A percentile compares a stretch with the other conserved stretches of the same genome.
Evolutionary conservation across 2,888 invertebrate species (phyloP).

Genomic region (Stegophylla sp.): DNA sequence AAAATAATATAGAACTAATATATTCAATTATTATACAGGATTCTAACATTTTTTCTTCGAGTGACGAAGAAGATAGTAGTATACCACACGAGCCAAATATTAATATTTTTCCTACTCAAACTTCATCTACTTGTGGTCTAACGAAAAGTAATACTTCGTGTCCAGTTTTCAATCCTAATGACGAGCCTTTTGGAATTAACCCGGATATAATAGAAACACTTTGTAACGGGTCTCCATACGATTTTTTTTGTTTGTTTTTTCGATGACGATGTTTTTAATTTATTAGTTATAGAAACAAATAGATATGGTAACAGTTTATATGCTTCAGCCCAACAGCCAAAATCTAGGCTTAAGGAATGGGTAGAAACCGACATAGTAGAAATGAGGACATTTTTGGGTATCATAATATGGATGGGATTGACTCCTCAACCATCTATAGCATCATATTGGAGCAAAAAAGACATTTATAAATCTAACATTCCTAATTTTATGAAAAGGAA

Average conservation of each 20-base stretch:
- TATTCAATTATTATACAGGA: background rate
- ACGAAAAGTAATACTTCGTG: background rate
- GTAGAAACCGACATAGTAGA: background rate
- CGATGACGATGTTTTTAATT: conserved; percentile 15
- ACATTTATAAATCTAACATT: background rate
- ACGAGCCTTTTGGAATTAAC: conserved; percentile 7
- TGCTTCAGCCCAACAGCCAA: background rate
- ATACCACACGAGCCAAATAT: conserved; percentile 6
- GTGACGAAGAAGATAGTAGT: conserved; percentile 7
- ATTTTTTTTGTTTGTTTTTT: conserved; percentile 25
- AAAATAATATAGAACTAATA: background rate
- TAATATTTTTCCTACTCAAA: conserved; percentile 13
- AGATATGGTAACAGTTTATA: background rate
- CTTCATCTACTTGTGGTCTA: conserved; percentile 1
- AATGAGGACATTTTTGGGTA: background rate
- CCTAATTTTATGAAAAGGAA: background rate
- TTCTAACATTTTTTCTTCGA: background rate
- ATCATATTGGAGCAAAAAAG: background rate
- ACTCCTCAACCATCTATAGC: conserved; percentile 10
- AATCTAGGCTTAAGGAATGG: background rate
- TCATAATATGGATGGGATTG: conserved; percentile 16
- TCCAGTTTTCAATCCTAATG: conserved; percentile 7
- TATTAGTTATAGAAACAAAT: conserved; percentile 23
- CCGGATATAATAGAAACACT: conserved; percentile 14
- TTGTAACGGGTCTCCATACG: background rate